These are phyloP conservation scores for Drosophila neocordata DNA, from an alignment of 1,140 invertebrate genomes.

Conservation along the genomic window DNA sequence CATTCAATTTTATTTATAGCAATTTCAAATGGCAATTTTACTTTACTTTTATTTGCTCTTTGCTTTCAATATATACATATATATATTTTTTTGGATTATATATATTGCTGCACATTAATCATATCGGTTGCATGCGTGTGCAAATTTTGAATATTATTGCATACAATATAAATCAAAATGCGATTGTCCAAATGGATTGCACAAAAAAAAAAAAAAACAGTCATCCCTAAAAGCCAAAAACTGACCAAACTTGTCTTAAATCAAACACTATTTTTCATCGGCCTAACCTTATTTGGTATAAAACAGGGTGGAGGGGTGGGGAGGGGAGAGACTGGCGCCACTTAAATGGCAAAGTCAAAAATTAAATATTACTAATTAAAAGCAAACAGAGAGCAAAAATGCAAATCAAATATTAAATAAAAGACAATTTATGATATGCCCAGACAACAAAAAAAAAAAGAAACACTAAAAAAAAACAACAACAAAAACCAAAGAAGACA, in stretches of 20 bases:
- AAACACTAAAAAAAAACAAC: slow-evolving; percentile 25
- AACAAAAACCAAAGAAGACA: slow-evolving; percentile 3
- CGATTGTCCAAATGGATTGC: background rate
- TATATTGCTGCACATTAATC: slow-evolving; percentile 34
- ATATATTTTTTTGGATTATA: background rate
- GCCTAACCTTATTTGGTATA: slow-evolving; percentile 21
- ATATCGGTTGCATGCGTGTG: slow-evolving; percentile 32
- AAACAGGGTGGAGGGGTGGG: no score
- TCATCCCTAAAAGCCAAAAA: slow-evolving; percentile 24
- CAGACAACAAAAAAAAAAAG: background rate
- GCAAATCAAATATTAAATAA: slow-evolving; percentile 60
- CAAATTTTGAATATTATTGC: slow-evolving; percentile 27
- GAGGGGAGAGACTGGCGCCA: slow-evolving; percentile 22
- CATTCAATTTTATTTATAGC: no score
- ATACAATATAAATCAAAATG: slow-evolving; percentile 41
- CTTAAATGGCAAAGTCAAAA: slow-evolving; percentile 14
- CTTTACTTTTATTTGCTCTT: no score
- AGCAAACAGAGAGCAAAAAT: slow-evolving; percentile 50
- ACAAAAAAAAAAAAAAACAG: no score
- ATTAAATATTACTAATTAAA: slow-evolving; percentile 58
- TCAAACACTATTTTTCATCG: slow-evolving; percentile 6
- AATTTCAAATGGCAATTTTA: no score
- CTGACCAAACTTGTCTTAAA: slow-evolving; percentile 25
- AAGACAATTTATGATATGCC: slow-evolving; percentile 45
- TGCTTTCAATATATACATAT: background rate